A percentile compares a stretch with the other conserved stretches of the same genome.
phyloP scores from a whole-genome alignment of 1,140 invertebrate species.

The Laupala kohalensis region DNA sequence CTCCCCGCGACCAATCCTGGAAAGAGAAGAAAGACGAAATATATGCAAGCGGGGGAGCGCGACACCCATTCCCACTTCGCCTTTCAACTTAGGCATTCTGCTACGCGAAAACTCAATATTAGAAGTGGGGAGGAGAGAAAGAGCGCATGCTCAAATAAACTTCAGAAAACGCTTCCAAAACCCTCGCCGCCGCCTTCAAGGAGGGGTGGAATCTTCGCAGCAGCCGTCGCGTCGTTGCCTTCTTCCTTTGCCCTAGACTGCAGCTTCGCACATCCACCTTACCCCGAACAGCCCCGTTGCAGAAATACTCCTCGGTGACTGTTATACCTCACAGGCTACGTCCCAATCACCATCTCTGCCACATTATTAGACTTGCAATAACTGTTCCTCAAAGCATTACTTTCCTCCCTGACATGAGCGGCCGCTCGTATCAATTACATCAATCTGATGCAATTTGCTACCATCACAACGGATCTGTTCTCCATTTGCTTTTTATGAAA shows the following conservation, averaged over 20 bases:
- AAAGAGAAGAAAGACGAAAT: constrained; percentile 6
- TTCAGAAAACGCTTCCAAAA: constrained; percentile 4
- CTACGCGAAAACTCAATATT: constrained; percentile 8
- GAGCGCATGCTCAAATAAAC: constrained; percentile 8
- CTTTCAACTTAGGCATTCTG: constrained; percentile 3
- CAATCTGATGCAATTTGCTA: no score
- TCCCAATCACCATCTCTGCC: no score
- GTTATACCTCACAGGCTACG: no score
- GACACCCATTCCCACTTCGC: not conserved
- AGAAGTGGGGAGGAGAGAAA: constrained; percentile 3
- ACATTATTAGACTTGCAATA: no score
- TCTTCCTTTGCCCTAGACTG: not conserved
- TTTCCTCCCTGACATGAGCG: no score
- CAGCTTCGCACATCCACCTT: not conserved
- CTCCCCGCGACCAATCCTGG: not conserved
- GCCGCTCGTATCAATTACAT: no score
- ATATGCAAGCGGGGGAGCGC: not conserved
- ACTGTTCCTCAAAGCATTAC: no score
- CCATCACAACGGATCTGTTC: no score
- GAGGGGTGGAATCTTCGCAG: not conserved
- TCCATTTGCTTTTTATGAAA: no score
- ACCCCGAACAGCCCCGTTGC: not conserved
- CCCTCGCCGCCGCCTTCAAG: constrained; percentile 5
- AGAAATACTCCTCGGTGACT: no score
- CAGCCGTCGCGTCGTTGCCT: not conserved